Base-by-base conservation (phyloP, 2,113 vertebrate genomes). In the Engraulis encrasicolus region DNA sequence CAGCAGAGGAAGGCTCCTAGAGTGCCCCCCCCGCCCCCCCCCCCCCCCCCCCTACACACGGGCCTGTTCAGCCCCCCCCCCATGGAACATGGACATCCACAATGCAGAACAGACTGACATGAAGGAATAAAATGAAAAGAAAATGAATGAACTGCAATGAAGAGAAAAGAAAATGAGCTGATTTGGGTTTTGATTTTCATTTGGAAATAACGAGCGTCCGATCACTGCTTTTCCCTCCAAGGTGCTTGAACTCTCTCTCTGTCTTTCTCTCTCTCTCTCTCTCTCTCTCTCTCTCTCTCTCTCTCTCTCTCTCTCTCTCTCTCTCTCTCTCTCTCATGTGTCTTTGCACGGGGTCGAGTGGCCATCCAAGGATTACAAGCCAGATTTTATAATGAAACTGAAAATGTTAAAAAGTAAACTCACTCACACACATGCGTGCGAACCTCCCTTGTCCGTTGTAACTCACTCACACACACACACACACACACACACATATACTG, bases 121-220 rank as follows among this genome's bases (percentile, higher is more conserved):
- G 66, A 74, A 74, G 66, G 66, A 74, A 6, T 15, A 4, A 18
- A 74, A 74, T 74, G 66, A 34, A 74, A 74, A 34, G 9, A n/a
- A n/a, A n/a, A n/a, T n/a, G n/a, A n/a, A n/a, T n/a, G n/a, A n/a
- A n/a, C n/a, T n/a, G n/a, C n/a, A 74, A 74, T 74, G 66, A 34
- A 74, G 34, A 34, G 9, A n/a, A n/a, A n/a, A n/a, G n/a, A n/a
- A n/a, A n/a, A n/a, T n/a, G 4, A 74, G 34, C 66, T 74, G 66
- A 74, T 74, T 74, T 74, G 31, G 31, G 34, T 74, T 74, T 74
- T n/a, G n/a, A n/a, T n/a, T n/a, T n/a, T n/a, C n/a, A n/a, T n/a
- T n/a, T n/a, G n/a, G n/a, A n/a, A n/a, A n/a, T n/a, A 36, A 36
- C 66, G 15, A 74, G 66, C 34, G 66, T 74, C 58, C n/a, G 6